Evolutionary conservation across 2,888 invertebrate species (phyloP).

Genomic region (Drosophila cracens): DNA sequence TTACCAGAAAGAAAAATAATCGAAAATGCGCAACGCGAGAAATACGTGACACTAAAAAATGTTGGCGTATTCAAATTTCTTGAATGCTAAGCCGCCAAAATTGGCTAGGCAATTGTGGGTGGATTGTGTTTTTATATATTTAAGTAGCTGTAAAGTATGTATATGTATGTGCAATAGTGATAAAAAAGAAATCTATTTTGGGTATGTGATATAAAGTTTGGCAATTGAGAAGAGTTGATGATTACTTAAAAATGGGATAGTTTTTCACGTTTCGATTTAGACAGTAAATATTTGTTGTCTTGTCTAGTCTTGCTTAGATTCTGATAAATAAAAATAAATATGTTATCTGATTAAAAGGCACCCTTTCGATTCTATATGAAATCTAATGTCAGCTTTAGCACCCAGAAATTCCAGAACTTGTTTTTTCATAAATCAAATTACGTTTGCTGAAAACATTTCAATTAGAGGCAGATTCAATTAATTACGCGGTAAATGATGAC

Average conservation of each 20-base stretch:
- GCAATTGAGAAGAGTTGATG: neutral
- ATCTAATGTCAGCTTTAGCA: neutral
- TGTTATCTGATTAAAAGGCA: neutral
- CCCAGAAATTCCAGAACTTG: neutral
- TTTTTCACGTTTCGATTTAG: neutral
- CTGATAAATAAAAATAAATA: no score
- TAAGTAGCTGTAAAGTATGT: conserved; percentile 16
- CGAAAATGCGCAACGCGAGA: conserved; percentile 57
- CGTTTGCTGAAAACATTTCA: conserved; percentile 70
- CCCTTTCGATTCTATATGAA: neutral
- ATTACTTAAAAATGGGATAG: neutral
- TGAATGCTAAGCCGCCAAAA: conserved; percentile 37
- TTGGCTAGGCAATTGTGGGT: conserved; percentile 48
- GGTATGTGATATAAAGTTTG: neutral
- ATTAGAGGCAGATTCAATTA: conserved; percentile 81
- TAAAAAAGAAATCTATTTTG: conserved; percentile 15
- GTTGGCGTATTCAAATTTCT: conserved; percentile 72
- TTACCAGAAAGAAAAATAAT: conserved; percentile 68
- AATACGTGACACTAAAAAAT: conserved; percentile 73
- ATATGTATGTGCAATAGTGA: conserved; percentile 16
- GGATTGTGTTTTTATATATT: conserved; percentile 29
- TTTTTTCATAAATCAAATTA: conserved; percentile 24
- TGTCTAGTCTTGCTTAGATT: neutral
- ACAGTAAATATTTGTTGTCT: neutral
- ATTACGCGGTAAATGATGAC: conserved; percentile 67